A percentile compares a stretch with the other conserved stretches of the same genome.
Conservation (phyloP, 2,113 vertebrate genomes). For the Falco punctatus region DNA sequence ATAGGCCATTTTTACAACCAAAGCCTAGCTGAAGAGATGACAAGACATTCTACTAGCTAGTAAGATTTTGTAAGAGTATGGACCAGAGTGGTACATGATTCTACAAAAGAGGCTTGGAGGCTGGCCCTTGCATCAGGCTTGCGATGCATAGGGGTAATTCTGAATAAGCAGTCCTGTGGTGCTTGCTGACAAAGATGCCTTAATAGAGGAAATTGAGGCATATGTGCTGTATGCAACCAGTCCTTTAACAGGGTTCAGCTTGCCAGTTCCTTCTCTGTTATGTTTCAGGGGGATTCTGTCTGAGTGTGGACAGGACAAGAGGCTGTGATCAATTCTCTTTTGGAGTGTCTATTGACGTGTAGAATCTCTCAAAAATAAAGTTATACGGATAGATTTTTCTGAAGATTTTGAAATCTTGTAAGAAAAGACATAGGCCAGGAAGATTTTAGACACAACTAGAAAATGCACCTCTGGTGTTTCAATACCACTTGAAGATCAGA, state of each 20-base stretch:
- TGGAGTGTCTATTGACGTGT: not conserved
- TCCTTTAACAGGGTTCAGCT: not conserved
- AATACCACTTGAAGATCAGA: not conserved
- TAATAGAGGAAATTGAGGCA: not conserved
- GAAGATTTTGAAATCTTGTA: not conserved
- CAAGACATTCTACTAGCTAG: not conserved
- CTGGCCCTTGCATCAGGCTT: not conserved
- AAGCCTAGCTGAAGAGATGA: not conserved
- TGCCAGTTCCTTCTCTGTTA: not conserved
- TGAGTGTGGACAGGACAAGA: not conserved
- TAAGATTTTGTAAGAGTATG: not conserved
- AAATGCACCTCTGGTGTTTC: not conserved
- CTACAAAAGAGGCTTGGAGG: not conserved
- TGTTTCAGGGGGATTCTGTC: not conserved
- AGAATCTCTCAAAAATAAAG: not conserved
- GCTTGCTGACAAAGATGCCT: not conserved
- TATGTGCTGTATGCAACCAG: not conserved
- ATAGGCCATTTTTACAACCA: not conserved
- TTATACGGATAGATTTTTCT: not conserved
- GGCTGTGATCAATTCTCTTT: not conserved
- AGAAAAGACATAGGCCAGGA: not conserved
- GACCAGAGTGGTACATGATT: not conserved
- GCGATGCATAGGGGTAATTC: not conserved
- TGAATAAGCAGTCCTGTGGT: not conserved
- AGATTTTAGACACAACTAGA: not conserved